Conservation (phyloP, 2,797 vertebrate genomes). For the Scolopax bukidnonensis region DNA sequence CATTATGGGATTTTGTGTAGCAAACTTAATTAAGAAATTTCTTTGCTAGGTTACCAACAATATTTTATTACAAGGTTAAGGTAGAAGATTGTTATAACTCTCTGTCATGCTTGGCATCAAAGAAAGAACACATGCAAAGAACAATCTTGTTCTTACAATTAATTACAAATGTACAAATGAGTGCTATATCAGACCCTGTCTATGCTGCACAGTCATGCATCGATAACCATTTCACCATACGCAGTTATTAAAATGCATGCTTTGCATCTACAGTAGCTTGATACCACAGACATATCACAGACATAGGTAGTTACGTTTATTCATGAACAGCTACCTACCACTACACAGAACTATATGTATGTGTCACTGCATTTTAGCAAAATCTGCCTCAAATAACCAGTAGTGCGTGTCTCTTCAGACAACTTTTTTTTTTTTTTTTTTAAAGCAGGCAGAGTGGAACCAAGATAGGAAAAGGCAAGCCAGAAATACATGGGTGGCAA, state of each 20-base stretch:
- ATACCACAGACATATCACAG: conserved; percentile 34
- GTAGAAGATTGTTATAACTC: conserved; percentile 10
- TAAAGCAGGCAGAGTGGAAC: too few relatives aligned
- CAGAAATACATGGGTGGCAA: not conserved
- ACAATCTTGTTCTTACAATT: conserved; percentile 60
- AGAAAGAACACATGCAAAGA: conserved; percentile 45
- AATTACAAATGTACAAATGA: conserved; percentile 64
- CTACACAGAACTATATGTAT: not conserved
- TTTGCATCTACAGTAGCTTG: conserved; percentile 31
- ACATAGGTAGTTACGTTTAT: conserved; percentile 31
- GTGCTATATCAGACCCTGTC: conserved; percentile 49
- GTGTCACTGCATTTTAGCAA: conserved; percentile 27
- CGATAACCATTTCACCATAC: conserved; percentile 32
- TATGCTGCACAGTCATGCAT: conserved; percentile 7
- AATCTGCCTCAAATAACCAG: conserved; percentile 32
- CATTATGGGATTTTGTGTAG: conserved; percentile 30
- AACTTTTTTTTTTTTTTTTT: not conserved
- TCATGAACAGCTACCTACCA: conserved; percentile 35
- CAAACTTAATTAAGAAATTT: conserved; percentile 67
- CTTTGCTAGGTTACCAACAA: conserved; percentile 44
- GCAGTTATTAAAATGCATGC: conserved; percentile 29
- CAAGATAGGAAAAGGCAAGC: not conserved
- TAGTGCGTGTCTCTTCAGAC: not conserved
- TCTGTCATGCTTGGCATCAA: conserved; percentile 40
- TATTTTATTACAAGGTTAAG: conserved; percentile 53